Conservation (phyloP, 2,113 vertebrate species). For the Prionailurus viverrinus region DNA sequence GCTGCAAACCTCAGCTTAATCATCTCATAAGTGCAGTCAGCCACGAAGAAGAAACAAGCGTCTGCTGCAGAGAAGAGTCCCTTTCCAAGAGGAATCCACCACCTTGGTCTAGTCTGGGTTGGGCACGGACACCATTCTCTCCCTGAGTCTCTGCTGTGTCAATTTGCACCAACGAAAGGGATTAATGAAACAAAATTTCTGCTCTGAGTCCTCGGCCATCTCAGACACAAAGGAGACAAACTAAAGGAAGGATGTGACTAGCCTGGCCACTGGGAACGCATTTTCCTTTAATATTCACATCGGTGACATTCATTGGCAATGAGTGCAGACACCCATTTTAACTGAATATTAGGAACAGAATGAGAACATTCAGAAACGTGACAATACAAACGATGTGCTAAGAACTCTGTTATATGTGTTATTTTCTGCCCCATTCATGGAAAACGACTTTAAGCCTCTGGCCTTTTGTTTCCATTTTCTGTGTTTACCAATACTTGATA, state of each 20-base stretch:
- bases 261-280: neutral
- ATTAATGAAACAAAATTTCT: slow-evolving; percentile 40
- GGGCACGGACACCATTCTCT: neutral
- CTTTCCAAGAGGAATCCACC: neutral
- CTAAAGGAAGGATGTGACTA: neutral
- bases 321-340: neutral
- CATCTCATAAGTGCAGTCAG: neutral
- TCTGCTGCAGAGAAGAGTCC: neutral
- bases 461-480: neutral
- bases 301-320: neutral
- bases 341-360: slow-evolving; percentile 14
- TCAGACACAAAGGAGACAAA: neutral
- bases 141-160: neutral
- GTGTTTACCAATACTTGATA: neutral
- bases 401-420: neutral
- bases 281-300: slow-evolving; percentile 4
- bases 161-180: neutral
- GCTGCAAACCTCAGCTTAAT: neutral
- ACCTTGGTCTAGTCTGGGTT: neutral
- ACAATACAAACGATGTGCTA: neutral
- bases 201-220: neutral
- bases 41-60: neutral
- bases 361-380: neutral
- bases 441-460: neutral
- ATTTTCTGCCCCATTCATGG: neutral